Conservation (phyloP, 2,797 vertebrate genomes). For the Clarias laeviceps region DNA sequence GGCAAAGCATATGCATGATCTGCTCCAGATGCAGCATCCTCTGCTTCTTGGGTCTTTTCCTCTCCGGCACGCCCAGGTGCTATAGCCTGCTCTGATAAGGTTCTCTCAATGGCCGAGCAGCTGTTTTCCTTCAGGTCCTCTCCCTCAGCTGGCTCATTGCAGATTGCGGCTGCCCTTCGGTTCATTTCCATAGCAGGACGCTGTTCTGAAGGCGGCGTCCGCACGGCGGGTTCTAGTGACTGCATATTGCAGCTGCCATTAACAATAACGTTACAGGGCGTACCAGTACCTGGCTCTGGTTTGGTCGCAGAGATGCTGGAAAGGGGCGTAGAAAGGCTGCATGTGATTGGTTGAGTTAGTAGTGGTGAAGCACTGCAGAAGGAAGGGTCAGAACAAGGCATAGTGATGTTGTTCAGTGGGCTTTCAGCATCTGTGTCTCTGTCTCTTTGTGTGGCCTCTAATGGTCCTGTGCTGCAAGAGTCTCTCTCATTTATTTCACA, state of each 20-base stretch:
- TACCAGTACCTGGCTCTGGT: conserved; percentile 76
- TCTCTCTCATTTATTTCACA: conserved; percentile 41
- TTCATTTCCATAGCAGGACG: conserved; percentile 65
- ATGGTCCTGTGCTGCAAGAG: conserved; percentile 49
- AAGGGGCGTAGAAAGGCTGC: conserved; percentile 69
- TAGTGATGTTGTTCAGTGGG: conserved; percentile 69
- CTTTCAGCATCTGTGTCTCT: conserved; percentile 79
- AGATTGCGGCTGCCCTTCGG: conserved; percentile 65
- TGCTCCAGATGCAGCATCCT: conserved; percentile 88
- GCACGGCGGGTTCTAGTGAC: conserved; percentile 65
- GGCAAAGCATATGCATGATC: conserved; percentile 94
- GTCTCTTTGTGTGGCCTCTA: conserved; percentile 50
- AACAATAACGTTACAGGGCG: conserved; percentile 94
- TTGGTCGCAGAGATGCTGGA: conserved; percentile 66
- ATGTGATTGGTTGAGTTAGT: conserved; percentile 60
- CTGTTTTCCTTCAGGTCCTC: conserved; percentile 98
- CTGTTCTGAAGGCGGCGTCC: conserved; percentile 73
- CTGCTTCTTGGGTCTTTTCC: conserved; percentile 85
- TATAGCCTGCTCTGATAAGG: conserved; percentile 78
- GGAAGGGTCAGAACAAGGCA: conserved; percentile 76
- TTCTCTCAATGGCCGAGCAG: conserved; percentile 83
- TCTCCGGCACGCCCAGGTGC: conserved; percentile 77
- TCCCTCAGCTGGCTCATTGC: conserved; percentile 74
- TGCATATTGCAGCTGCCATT: conserved; percentile 81
- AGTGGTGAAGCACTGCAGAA: conserved; percentile 71